Evolutionary conservation across 2,797 vertebrate species (phyloP), one percentile per base, ranked within the genome.

Genomic region (Macroramphosus scolopax): DNA sequence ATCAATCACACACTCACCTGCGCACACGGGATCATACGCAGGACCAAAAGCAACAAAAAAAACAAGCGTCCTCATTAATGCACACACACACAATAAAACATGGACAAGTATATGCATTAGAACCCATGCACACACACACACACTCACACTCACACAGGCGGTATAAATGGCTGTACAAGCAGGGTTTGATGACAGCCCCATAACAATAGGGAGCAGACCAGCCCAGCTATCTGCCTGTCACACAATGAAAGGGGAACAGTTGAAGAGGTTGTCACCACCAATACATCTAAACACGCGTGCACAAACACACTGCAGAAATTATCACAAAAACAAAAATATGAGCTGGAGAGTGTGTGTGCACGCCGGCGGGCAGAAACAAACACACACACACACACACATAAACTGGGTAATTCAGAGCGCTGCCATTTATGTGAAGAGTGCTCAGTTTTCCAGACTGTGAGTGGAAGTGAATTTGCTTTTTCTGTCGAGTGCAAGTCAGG

Each of bases 401-500:
- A 58, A 58, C 22, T n/a, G 43, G 56, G 77, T 83, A 81, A 82
- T 81, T 85, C 77, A 68, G 52, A 83, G 74, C 72, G n/a, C 72
- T 85, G 85, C 82, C 84, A 87, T 89, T 89, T 88, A 79, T 86
- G 81, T 89, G 81, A 87, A 89, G 88, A 85, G 87, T 51, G 72
- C 72, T 80, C 66, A 31, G 73, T 83, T 86, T 81, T 81, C 74
- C 82, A 84, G 85, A 87, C 75, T 79, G 69, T 82, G 83, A 89
- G 85, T 86, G 84, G 86, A 89, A 87, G 87, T 87, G 86, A 87
- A 89, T 87, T 89, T 85, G 84, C 83, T 87, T 88, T 87, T 85
- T 85, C 86, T 84, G 84, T 88, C 70, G 77, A 89, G 88, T 86
- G 79, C 73, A 82, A 86, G 87, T 88, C 86, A 85, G 82, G 77